Evolutionary conservation across 1,140 invertebrate genomes (phyloP).

Genomic region (Hermetia illucens): DNA sequence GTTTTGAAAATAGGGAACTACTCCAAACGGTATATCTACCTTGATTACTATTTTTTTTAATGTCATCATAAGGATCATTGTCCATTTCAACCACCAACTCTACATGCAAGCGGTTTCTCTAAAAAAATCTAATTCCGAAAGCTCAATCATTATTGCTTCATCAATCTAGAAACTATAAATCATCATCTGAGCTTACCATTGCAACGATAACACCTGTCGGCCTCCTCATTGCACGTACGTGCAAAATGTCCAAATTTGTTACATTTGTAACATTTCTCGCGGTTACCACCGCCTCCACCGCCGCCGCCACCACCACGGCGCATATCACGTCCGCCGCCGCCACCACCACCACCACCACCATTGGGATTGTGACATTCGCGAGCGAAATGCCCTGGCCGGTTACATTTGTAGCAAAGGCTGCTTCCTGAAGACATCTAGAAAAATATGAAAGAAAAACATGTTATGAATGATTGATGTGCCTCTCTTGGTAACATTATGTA

Average conservation of each 20-base stretch:
- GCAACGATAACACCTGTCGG: conserved; percentile 72
- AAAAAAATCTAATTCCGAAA: too few relatives aligned
- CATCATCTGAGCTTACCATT: conserved; percentile 30
- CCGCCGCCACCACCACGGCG: conserved; percentile 36
- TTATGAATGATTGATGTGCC: too few relatives aligned
- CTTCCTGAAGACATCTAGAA: too few relatives aligned
- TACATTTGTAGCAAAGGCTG: conserved; percentile 79
- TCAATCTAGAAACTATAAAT: background rate
- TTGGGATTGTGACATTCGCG: conserved; percentile 63
- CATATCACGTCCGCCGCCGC: conserved; percentile 30
- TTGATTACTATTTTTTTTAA: background rate
- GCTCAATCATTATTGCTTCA: conserved; percentile 1
- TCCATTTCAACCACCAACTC: too few relatives aligned
- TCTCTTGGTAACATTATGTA: too few relatives aligned
- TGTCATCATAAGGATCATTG: too few relatives aligned
- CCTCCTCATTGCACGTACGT: conserved; percentile 77
- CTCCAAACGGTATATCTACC: background rate
- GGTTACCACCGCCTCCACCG: conserved; percentile 39
- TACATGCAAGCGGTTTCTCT: too few relatives aligned
- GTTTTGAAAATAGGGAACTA: background rate
- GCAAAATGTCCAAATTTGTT: conserved; percentile 87
- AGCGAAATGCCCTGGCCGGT: conserved; percentile 72
- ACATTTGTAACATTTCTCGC: conserved; percentile 89
- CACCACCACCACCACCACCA: conserved; percentile 35
- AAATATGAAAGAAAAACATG: too few relatives aligned